Base-by-base conservation (phyloP, 2,797 vertebrate genomes). In the Denticeps clupeoides region DNA sequence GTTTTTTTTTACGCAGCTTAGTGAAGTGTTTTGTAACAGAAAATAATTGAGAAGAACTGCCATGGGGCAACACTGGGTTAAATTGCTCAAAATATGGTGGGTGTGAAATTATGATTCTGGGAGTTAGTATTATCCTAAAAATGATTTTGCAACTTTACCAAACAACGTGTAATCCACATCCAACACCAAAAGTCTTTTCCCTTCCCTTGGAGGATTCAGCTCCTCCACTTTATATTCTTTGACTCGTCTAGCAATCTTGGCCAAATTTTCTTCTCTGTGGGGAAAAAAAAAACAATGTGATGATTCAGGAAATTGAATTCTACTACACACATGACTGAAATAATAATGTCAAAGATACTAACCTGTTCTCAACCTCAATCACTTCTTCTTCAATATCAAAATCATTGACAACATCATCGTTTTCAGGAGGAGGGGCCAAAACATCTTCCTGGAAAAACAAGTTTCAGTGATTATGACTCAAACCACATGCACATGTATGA, bases 361-460 rank as follows among this genome's bases (percentile, higher is more conserved):
- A 91, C 95, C 94, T 90, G 62, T 99, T 98, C 71, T 97, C 93
- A 52, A 97, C 95, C 75, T 97, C 93, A 64, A 98, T 89, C 60
- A 99, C 90, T 75, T 99, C 95, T 61, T 99, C 95, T 72, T 98
- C 95, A 6, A 98, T 98, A 72, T 99, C 95, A 80, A 99, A 99
- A 66, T 99, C 95, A 47, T 99, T 99, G 58, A 99, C 77, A 53
- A 99, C 91, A 8, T 99, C 95, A 37, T 99, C 95, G 0, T 97
- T 97, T 70, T 99, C 94, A 21, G 95, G 95, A 9, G 93, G 95
- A 29, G 94, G 95, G 5, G 89, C 90, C 72, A 99, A 80, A 53
- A 99, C 89, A 8, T 99, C 95, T 81, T 99, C 95, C 95, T 99
- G n/a, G n/a, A n/a, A n/a, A n/a, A n/a, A n/a, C n/a, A n/a, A n/a